A percentile compares a stretch with the other conserved stretches of the same genome.
Conservation (phyloP, 2,113 vertebrate species). For the Albula goreensis region DNA sequence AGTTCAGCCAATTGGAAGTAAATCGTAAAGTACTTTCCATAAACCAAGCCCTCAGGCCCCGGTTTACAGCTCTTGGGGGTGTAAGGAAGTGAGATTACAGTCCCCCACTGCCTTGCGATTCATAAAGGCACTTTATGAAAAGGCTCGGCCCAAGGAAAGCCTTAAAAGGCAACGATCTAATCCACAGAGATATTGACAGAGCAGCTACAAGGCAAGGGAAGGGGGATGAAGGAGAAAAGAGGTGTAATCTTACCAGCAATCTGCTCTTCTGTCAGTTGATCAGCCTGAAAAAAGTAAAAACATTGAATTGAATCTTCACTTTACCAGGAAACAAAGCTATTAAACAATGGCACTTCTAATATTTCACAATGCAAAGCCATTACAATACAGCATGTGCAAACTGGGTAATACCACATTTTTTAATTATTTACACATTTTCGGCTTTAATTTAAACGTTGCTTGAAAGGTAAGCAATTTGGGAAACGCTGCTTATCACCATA, state of each 20-base stretch:
- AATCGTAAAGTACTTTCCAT: conserved; percentile 10
- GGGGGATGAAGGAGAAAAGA: conserved; percentile 46
- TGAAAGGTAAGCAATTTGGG: too few relatives aligned
- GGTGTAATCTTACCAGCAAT: conserved; percentile 88
- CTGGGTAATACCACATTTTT: background rate
- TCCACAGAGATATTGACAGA: conserved; percentile 51
- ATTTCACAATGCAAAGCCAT: background rate
- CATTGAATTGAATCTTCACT: background rate
- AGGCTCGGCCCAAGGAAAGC: conserved; percentile 51
- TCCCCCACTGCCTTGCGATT: conserved; percentile 53
- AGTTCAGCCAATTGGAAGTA: background rate
- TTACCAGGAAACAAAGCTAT: background rate
- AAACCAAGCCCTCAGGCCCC: background rate
- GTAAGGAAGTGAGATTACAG: background rate
- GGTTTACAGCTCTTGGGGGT: background rate
- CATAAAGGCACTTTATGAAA: conserved; percentile 56
- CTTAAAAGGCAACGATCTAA: conserved; percentile 74
- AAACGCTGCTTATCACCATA: too few relatives aligned
- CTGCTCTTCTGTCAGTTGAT: conserved; percentile 99
- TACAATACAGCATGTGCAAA: too few relatives aligned
- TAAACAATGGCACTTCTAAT: background rate
- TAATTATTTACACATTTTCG: background rate
- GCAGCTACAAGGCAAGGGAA: conserved; percentile 39
- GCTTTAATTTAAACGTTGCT: too few relatives aligned
- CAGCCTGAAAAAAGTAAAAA: conserved; percentile 78